Evolutionary conservation across 2,888 invertebrate species (phyloP), one percentile per base, ranked within the genome.

Genomic region (Acleris sparsana): DNA sequence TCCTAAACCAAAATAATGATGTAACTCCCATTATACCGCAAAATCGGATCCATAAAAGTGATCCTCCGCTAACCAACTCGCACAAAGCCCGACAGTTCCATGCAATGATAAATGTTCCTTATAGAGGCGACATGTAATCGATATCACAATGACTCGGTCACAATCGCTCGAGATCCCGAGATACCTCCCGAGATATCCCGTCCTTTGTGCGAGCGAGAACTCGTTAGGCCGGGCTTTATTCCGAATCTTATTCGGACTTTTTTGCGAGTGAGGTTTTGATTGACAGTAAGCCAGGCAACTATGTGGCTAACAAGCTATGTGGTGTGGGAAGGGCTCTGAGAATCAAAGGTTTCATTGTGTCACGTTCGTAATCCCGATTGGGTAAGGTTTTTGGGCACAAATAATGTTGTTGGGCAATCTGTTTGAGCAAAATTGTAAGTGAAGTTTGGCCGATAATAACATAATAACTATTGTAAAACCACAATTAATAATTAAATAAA

Each of bases 211-310:
- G 78, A 75, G 77, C 78, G 75, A 76, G 76, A 76, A 76, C 63
- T 80, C 79, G 80, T 78, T 77, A 79, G 80, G 77, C 76, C 76
- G 78, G 78, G 82, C 80, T 80, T 77, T 77, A 70, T 72, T 76
- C 53, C 67, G 71, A 69, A 77, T 75, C 78, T 78, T 76, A 76
- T 74, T 76, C 77, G 73, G 17, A 53, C 62, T 62, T 56, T 61
- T 79, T 77, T 77, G 76, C 80, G 76, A 80, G 78, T 78, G 82
- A 80, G 80, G 74, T 72, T 82, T 81, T 86, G 85, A 86, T 85
- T 85, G 86, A 86, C 86, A 85, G 81, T 86, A 83, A 87, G 82
- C 83, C 80, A 39, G 69, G 72, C 9, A 17, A 55, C 69, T 78
- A 82, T 85, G 84, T 76, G 72, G 73, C 77, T 58, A 57, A 20